Conservation (phyloP, 2,888 invertebrate species). For the Eupithecia inturbata region DNA sequence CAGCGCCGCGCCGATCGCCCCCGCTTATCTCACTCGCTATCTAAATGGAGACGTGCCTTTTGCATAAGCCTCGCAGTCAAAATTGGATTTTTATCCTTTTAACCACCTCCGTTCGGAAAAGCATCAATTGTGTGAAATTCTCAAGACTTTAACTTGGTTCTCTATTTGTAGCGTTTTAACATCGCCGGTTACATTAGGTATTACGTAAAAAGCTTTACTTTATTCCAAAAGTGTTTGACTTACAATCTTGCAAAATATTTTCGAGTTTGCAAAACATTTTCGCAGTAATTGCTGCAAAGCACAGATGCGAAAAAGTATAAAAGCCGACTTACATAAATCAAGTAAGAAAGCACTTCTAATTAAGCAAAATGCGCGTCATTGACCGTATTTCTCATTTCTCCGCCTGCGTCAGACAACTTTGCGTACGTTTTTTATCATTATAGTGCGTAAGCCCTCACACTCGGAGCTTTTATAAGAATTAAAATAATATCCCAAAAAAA, state of each 20-base stretch:
- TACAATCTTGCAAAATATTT: background rate
- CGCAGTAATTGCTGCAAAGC: slow-evolving; percentile 12
- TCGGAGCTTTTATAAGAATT: no score
- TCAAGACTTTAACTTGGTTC: slow-evolving; percentile 8
- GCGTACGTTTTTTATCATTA: no score
- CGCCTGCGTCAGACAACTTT: background rate
- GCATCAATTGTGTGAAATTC: slow-evolving; percentile 34
- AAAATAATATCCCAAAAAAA: no score
- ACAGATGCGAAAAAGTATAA: slow-evolving; percentile 11
- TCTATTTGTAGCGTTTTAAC: background rate
- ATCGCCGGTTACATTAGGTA: background rate
- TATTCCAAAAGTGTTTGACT: background rate
- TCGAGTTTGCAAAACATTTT: slow-evolving; percentile 4
- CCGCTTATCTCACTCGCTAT: slow-evolving; percentile 65
- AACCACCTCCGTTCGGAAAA: slow-evolving; percentile 51
- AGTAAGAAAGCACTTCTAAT: slow-evolving; percentile 12
- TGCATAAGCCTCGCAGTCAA: slow-evolving; percentile 65
- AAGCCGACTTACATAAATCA: slow-evolving; percentile 14
- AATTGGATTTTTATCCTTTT: slow-evolving; percentile 68
- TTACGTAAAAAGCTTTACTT: background rate
- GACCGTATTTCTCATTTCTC: background rate
- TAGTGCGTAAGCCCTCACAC: no score
- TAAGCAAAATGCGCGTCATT: slow-evolving; percentile 15
- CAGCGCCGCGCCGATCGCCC: slow-evolving; percentile 59
- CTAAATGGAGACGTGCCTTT: slow-evolving; percentile 67